Base-by-base conservation (phyloP, 2,797 vertebrate genomes). In the Poecilia picta region DNA sequence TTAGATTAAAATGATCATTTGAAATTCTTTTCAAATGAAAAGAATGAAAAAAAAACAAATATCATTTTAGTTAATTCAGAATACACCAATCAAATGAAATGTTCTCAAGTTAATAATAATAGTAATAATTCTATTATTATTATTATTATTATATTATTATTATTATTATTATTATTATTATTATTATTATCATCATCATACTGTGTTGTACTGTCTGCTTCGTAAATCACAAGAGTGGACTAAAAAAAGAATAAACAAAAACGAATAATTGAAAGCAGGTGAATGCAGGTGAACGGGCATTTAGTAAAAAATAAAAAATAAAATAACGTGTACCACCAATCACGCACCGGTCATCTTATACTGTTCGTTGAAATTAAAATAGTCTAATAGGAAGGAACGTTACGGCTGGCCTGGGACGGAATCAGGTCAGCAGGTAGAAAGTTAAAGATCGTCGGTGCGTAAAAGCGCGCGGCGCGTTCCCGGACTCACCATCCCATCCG, bases 401-500 rank as follows among this genome's bases (percentile, higher is more conserved):
- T 20, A 66, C 15, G 2, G 15, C 28, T 36, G 16, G 0, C 16
- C 31, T 20, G 7, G 20, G 0, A 41, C 3, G 3, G 39, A n/a
- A 39, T 13, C 23, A 43, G 2, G 36, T 41, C 4, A 70, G 39
- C 39, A n/a, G 66, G 12, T 70, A 15, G 13, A 23, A n/a, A 1
- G 4, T 23, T n/a, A 43, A 68, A 43, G 39, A 43, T 6, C 23
- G 4, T 45, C 7, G 11, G 23, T 15, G 39, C 5, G 39, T 70
- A 39, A 66, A 66, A 66, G 23, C 16, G 62, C 33, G 3, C 62
- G 31, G 62, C 8, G 33, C 31, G 18, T 33, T 66, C 62, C 64
- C 5, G 3, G 16, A 41, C 97, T 98, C 93, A 99, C 98, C 97
- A 95, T 97, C 95, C 97, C 97, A 0, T 99, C 98, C 0, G 98